Evolutionary conservation across 2,113 vertebrate genomes (phyloP), one percentile per base, ranked within the genome.

Genomic region (Pipa parva): DNA sequence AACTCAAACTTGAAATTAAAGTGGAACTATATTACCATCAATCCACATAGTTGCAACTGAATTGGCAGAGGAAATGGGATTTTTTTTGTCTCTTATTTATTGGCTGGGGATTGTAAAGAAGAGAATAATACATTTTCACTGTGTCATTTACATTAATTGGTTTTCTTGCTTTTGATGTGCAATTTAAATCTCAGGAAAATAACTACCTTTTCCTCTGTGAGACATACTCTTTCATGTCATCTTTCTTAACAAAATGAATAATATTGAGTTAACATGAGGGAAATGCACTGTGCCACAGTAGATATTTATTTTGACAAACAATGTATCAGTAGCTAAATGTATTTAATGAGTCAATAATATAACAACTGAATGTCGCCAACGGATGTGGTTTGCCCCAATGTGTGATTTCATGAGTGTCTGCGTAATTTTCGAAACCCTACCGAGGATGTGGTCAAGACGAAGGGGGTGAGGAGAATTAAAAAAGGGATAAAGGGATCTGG

Each of bases 111-210:
- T 27, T 20, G 22, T 28, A 20, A 26, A 27, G 55, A 49, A 13
- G 10, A 21, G 31, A 24, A 22, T n/a, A 9, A 22, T 13, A 29
- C 33, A 42, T 52, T 39, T 42, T 29, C 42, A 22, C 56, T 52
- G 56, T 31, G 29, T 60, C 48, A 70, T 70, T 70, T 70, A 54
- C 66, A 70, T 70, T 52, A 70, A 70, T 70, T 70, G 66, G 13
- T 31, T 54, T 60, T 60, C 57, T 52, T 60, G 48, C 60, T 54
- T 52, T 54, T 42, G 48, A 7, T 50, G 25, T 37, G 27, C 25
- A 52, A 52, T 69, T 27, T 69, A 60, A 51, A 60, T 48, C 56
- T 52, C 20, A 29, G 31, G 52, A 49, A 21, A 31, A 29, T 4
- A 52, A n/a, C 39, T 28, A n/a, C n/a, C n/a, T 49, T 25, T 31